Base-by-base conservation (phyloP, 1,140 invertebrate species). In the Tetranychus urticae region DNA sequence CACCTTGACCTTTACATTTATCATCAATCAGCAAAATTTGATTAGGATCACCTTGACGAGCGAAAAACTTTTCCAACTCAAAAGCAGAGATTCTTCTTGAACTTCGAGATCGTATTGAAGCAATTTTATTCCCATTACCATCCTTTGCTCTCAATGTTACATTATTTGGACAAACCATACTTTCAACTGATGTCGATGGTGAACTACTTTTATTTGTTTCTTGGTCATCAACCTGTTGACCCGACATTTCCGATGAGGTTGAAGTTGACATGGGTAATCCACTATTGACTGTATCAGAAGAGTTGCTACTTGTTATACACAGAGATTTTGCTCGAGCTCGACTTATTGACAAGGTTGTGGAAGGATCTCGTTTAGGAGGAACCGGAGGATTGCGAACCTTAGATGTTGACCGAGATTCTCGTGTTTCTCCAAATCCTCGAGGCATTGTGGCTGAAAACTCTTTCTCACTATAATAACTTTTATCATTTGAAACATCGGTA, bases 291-390 rank as follows among this genome's bases (percentile, higher is more conserved):
- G 50, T 33, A 52, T 52, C 31, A 12, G 31, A 33, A 2, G 50
- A n/a, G 31, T 12, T 33, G 2, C n/a, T 52, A 52, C 50, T 52
- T 42, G 39, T 42, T 42, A 90, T 85, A 84, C 64, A 63, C 58
- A 92, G 86, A 39, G 85, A 88, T 70, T 85, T 82, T 47, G 88
- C 88, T 64, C 86, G 73, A 14, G 87, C 86, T 50, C 87, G 77
- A 23, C 88, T 88, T 59, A 91, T 87, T 70, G 88, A 92, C 8
- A 97, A 74, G 10, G 89, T 93, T 3, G 91, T 97, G 70, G 85
- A 84, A 7, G 91, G 91, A 75, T 96, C 88, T 60, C 91, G 77
- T 59, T 86, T 76, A 1, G 86, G 88, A 23, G 86, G 86, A 67
- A 84, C 79, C 0, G 88, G 88, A 60, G 56, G 58, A n/a, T 46